A percentile compares a stretch with the other conserved stretches of the same genome.
Evolutionary conservation across 2,113 vertebrate species (phyloP).

Genomic region (Martes martes): DNA sequence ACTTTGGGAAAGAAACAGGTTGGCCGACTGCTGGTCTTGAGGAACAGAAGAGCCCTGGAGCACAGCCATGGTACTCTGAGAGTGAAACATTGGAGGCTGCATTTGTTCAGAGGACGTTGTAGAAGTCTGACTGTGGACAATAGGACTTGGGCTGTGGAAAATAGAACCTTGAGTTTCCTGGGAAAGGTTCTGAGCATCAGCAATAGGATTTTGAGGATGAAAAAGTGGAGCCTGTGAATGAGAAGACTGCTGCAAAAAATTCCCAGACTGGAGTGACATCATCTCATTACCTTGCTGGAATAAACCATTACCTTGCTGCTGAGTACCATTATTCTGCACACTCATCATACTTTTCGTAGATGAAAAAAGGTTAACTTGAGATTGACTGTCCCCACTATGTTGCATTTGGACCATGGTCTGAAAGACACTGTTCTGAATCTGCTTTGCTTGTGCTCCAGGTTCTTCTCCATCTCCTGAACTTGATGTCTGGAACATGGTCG

Average conservation of each 20-base stretch:
- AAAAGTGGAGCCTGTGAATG: conserved; percentile 92
- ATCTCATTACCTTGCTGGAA: conserved; percentile 93
- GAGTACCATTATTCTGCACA: conserved; percentile 81
- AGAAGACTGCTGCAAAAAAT: conserved; percentile 92
- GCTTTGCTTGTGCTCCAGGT: conserved; percentile 81
- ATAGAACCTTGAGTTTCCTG: conserved; percentile 84
- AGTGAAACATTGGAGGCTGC: conserved; percentile 92
- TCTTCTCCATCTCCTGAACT: conserved; percentile 82
- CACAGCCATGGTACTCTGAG: conserved; percentile 89
- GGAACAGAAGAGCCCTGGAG: conserved; percentile 88
- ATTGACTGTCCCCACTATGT: conserved; percentile 82
- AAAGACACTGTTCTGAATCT: conserved; percentile 85
- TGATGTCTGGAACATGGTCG: conserved; percentile 85
- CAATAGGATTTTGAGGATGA: conserved; percentile 89
- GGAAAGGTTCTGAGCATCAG: conserved; percentile 87
- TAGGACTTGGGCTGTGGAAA: conserved; percentile 85
- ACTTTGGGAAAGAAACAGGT: conserved; percentile 91
- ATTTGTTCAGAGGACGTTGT: conserved; percentile 91
- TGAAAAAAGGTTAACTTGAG: conserved; percentile 88
- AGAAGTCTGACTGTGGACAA: conserved; percentile 88
- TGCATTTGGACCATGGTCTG: conserved; percentile 90
- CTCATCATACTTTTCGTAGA: conserved; percentile 85
- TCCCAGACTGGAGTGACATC: conserved; percentile 90
- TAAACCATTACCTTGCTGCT: conserved; percentile 89
- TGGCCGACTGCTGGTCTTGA: conserved; percentile 89